phyloP scores from a whole-genome alignment of 2,888 invertebrate genomes.

The Ellobium chinense region DNA sequence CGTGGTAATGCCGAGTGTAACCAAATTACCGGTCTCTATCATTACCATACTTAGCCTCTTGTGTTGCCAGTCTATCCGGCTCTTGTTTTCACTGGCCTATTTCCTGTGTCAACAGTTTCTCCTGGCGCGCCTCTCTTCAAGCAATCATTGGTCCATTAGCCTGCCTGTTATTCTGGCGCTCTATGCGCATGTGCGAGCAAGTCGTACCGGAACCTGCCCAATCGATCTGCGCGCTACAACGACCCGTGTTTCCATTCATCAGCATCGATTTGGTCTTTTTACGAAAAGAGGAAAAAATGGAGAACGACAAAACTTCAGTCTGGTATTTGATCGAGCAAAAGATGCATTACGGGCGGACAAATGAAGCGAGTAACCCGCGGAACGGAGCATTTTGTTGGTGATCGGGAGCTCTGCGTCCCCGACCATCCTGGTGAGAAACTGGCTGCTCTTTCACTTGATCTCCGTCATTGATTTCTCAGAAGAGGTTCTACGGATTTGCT shows the following conservation, averaged over 20 bases:
- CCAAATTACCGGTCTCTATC: background rate
- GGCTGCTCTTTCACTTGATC: background rate
- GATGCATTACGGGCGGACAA: constrained; percentile 21
- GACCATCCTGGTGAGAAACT: background rate
- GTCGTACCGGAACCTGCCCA: constrained; percentile 30
- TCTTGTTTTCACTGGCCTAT: background rate
- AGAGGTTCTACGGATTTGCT: background rate
- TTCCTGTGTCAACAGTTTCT: constrained; percentile 22
- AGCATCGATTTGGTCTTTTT: constrained; percentile 29
- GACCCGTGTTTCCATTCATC: constrained; percentile 10
- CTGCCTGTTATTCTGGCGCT: background rate
- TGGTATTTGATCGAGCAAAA: constrained; percentile 20
- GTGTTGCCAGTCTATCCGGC: background rate
- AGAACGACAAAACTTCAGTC: background rate
- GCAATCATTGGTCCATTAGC: constrained; percentile 10
- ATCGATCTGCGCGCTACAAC: constrained; percentile 18
- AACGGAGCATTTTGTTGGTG: background rate
- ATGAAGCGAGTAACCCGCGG: constrained; percentile 2
- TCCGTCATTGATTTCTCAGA: background rate
- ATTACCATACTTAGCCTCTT: background rate
- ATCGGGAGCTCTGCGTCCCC: background rate
- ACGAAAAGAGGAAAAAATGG: constrained; percentile 1
- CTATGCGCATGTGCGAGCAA: constrained; percentile 18
- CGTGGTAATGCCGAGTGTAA: background rate
- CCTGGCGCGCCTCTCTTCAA: background rate